Base-by-base conservation (phyloP, 2,113 vertebrate genomes). In the Chelonoidis abingdonii region DNA sequence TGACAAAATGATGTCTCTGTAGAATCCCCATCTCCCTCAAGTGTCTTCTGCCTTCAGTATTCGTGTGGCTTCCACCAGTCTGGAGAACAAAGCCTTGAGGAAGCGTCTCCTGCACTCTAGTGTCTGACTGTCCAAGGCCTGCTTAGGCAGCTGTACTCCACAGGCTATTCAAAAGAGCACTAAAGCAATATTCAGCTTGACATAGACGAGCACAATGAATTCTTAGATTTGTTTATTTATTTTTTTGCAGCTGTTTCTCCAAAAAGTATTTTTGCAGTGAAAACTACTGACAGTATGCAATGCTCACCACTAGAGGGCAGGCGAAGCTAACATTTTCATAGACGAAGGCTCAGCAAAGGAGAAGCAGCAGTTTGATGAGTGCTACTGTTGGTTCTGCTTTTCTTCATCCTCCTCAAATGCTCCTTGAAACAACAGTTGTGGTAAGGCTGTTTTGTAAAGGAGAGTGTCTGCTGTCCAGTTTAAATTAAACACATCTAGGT, bases 291-390 rank as follows among this genome's bases (percentile, higher is more conserved):
- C 97, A 98, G 94, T 98, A 94, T 95, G 95, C 95, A 31, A 83
- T 62, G 1, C 86, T 86, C 92, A 94, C 96, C 98, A 98, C 98
- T 65, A 98, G 98, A 97, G 98, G 98, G 98, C 98, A 98, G 97
- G 94, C 98, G 95, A 98, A 92, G 95, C 95, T 97, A 97, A 97
- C 89, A 72, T 87, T 98, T 98, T 92, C 57, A 1, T 90, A 93
- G 96, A 93, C 83, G 95, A 93, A 90, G 25, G 65, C 90, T 88
- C 72, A 54, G 54, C 56, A 10, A 2, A 57, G n/a, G 44, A 54
- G 50, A 78, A 9, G 29, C 27, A 38, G 21, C 24, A 62, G 47
- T 38, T 79, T 3, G 2, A 6, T 19, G 41, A 35, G 85, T 86
- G 6, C 21, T 59, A 4, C 17, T 12, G 57, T 65, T 59, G 35